These are phyloP conservation scores for Lingula anatina DNA, from an alignment of 2,888 invertebrate species.

Conservation along the genomic window DNA sequence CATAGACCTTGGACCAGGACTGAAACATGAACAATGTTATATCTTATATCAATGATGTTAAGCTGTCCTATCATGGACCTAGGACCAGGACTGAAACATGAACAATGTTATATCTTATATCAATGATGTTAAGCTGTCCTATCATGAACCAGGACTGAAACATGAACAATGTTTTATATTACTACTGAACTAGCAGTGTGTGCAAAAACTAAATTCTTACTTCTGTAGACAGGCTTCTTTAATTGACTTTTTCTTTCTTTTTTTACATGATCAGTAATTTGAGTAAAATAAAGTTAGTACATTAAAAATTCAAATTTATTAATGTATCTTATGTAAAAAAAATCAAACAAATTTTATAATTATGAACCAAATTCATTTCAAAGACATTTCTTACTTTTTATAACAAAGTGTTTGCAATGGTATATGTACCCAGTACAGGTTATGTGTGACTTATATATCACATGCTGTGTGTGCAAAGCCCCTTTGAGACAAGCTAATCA, in stretches of 20 bases:
- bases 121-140: constrained; percentile 42
- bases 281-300: neutral
- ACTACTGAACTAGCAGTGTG: too few species aligned
- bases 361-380: neutral
- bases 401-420: too few species aligned
- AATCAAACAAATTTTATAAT: neutral
- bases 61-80: constrained; percentile 38
- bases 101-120: too few species aligned
- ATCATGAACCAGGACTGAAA: constrained; percentile 37
- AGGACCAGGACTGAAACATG: constrained; percentile 31
- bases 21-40: constrained; percentile 17
- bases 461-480: too few species aligned
- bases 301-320: neutral
- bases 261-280: neutral
- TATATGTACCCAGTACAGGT: too few species aligned
- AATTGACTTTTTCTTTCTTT: too few species aligned
- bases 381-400: neutral
- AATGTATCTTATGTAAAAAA: neutral
- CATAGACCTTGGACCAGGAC: constrained; percentile 29
- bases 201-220: too few species aligned
- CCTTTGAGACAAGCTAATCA: too few species aligned
- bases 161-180: constrained; percentile 1
- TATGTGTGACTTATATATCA: too few species aligned
- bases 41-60: constrained; percentile 45
- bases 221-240: too few species aligned